Base-by-base conservation (phyloP, 1,140 invertebrate genomes). In the Solen grandis region DNA sequence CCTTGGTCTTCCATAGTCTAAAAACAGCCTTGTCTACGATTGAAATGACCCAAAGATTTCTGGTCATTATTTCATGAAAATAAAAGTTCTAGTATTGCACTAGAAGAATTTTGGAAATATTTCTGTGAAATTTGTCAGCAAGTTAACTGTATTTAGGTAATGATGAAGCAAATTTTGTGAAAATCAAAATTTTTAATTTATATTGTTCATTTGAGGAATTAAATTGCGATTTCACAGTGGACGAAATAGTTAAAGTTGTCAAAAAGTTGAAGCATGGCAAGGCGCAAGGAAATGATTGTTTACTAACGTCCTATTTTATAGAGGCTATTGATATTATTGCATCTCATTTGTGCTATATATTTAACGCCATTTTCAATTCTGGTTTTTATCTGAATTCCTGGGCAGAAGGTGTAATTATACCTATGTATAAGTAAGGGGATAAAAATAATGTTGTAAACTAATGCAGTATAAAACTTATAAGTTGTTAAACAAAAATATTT, bases 331-430 rank as follows among this genome's bases (percentile, higher is more conserved):
- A n/a, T n/a, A n/a, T n/a, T n/a, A n/a, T n/a, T n/a, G n/a, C n/a
- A n/a, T 22, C 16, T 14, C 52, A 70, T 55, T 27, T 70, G 10
- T 29, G 13, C 19, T 29, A 70, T 70, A 54, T 81, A 19, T 81
- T 81, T 63, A 74, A 81, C 29, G 50, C 13, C 35, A 66, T 81
- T 33, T 66, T 81, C n/a, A 66, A 81, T 63, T 36, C 36, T 65
- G 79, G 69, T 2, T 27, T 27, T 25, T 78, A 63, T 70, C 82
- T 70, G 10, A 50, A 84, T 35, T 19, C 14, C 14, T 84, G 70
- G 82, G 25, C 33, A 13, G 22, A 69, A 19, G 63, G 69, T 41
- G 41, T 84, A 69, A 57, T 84, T 41, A 38, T 81, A 2, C 77
- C 76, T 3, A 25, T 84, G 16, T 73, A 52, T 62, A 81, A 80